A percentile compares a stretch with the other conserved stretches of the same genome.
Evolutionary conservation across 1,140 invertebrate species (phyloP).

Genomic region (Listronotus oregonensis): DNA sequence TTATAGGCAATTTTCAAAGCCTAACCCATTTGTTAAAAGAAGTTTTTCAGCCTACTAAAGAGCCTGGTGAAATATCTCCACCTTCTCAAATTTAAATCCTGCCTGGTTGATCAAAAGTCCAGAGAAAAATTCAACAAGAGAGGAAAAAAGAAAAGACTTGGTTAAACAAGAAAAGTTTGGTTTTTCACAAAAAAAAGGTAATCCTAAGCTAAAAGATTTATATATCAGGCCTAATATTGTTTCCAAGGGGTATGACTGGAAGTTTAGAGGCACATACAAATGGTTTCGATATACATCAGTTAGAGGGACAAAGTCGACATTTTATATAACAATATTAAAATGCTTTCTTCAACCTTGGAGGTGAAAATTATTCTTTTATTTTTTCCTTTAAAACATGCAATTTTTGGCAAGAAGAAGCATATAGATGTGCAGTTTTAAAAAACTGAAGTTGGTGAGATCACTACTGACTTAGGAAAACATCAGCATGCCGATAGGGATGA

Average conservation of each 20-base stretch:
- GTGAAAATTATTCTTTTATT: conserved; percentile 98
- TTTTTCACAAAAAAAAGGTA: conserved; percentile 93
- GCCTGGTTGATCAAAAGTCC: conserved; percentile 99
- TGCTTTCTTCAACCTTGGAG: conserved; percentile 99
- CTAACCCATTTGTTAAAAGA: conserved; percentile 97
- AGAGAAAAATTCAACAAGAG: conserved; percentile 97
- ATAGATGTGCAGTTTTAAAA: conserved; percentile 99
- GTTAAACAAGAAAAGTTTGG: conserved; percentile 99
- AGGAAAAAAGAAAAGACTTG: conserved; percentile 97
- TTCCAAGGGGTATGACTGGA: conserved; percentile 95
- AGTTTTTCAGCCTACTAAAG: conserved; percentile 97
- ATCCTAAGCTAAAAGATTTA: conserved; percentile 97
- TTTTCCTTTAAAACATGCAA: conserved; percentile 98
- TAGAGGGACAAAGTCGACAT: conserved; percentile 99
- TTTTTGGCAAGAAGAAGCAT: conserved; percentile 99
- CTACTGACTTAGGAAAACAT: conserved; percentile 98
- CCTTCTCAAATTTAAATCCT: conserved; percentile 94
- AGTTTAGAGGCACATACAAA: conserved; percentile 94
- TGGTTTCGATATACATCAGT: conserved; percentile 97
- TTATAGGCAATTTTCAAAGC: conserved; percentile 82
- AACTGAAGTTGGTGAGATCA: conserved; percentile 99
- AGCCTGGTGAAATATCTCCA: conserved; percentile 93
- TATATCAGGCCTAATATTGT: conserved; percentile 99
- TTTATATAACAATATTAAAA: conserved; percentile 99
- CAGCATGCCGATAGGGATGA: conserved; percentile 99